phyloP scores from a whole-genome alignment of 2,797 vertebrate genomes.

The Acipenser transmontanus region DNA sequence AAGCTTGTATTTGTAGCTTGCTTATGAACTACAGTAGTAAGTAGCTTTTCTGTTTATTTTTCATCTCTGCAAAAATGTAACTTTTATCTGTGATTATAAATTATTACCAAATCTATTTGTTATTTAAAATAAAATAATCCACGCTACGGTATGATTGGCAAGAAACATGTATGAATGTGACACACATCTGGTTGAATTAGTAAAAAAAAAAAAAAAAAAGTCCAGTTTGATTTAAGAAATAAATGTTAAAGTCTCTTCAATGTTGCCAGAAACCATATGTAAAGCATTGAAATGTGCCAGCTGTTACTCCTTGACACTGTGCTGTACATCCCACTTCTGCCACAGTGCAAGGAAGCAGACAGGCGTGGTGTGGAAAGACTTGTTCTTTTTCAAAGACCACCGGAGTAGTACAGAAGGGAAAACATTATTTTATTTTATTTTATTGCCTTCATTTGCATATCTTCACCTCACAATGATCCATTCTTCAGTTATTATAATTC shows the following conservation, averaged over 20 bases:
- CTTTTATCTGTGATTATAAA: too few species aligned
- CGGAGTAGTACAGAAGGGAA: too few species aligned
- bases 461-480: too few species aligned
- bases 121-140: conserved; percentile 54
- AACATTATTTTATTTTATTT: too few species aligned
- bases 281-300: conserved; percentile 39
- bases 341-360: conserved; percentile 29
- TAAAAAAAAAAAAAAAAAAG: conserved; percentile 23
- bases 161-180: conserved; percentile 40
- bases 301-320: conserved; percentile 43
- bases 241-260: background rate
- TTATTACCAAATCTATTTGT: conserved; percentile 34
- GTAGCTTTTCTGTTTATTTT: too few species aligned
- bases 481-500: too few species aligned
- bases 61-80: too few species aligned
- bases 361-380: too few species aligned
- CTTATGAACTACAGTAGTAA: too few species aligned
- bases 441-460: too few species aligned
- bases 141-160: conserved; percentile 37
- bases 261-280: conserved; percentile 33
- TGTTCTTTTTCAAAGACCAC: too few species aligned
- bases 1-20: too few species aligned
- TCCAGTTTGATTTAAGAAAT: background rate
- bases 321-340: conserved; percentile 24
- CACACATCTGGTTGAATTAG: conserved; percentile 32